phyloP scores from a whole-genome alignment of 2,113 vertebrate genomes.

The Lycaon pictus region DNA sequence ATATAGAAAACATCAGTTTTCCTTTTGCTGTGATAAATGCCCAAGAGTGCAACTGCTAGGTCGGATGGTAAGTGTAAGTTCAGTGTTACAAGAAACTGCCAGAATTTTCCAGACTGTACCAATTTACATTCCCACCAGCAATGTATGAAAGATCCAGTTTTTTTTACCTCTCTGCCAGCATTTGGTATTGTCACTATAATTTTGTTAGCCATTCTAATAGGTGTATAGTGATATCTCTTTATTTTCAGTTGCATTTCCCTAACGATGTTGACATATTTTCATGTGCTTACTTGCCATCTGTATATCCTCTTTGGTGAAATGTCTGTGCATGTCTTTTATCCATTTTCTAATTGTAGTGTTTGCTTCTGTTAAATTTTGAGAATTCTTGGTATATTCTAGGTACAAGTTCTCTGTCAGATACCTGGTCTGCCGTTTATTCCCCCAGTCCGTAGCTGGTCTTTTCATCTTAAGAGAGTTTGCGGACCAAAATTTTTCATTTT shows the following conservation, averaged over 20 bases:
- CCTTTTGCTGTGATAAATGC: constrained; percentile 43
- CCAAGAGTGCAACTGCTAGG: background rate
- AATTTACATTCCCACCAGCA: constrained; percentile 33
- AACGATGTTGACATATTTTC: constrained; percentile 25
- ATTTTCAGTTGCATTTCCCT: constrained; percentile 53
- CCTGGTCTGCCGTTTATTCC: background rate
- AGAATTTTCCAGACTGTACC: constrained; percentile 1
- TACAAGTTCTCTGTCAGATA: background rate
- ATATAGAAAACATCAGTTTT: constrained; percentile 41
- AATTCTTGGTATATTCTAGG: constrained; percentile 12
- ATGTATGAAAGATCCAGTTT: constrained; percentile 45
- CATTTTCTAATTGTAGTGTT: constrained; percentile 55
- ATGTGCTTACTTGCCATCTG: constrained; percentile 45
- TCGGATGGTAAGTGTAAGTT: constrained; percentile 4
- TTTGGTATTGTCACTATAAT: constrained; percentile 45
- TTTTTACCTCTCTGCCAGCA: constrained; percentile 29
- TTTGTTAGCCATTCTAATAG: constrained; percentile 58
- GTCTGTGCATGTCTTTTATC: constrained; percentile 23
- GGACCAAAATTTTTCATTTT: constrained; percentile 48
- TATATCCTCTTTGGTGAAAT: constrained; percentile 29
- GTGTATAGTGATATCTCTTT: background rate
- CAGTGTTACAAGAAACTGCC: constrained; percentile 52
- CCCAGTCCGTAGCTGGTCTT: constrained; percentile 9
- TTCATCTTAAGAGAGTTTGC: constrained; percentile 47
- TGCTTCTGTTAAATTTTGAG: constrained; percentile 52